phyloP scores from a whole-genome alignment of 2,888 invertebrate genomes.

The Apamea sordens region DNA sequence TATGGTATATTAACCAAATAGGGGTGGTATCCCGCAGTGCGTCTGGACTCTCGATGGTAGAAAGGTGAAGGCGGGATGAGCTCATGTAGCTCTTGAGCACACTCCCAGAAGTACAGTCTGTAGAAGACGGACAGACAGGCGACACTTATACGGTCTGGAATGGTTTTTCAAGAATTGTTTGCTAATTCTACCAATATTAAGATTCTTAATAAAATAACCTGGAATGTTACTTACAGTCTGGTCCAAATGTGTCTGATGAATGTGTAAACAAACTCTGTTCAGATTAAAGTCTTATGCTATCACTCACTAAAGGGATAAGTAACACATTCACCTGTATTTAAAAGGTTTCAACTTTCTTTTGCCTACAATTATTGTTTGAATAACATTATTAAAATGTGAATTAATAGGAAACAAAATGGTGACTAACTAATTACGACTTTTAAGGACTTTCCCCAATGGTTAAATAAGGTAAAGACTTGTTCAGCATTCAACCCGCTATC shows the following conservation, averaged over 20 bases:
- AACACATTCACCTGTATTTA: neutral
- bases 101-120: too few relatives aligned
- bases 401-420: neutral
- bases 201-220: neutral
- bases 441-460: neutral
- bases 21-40: too few relatives aligned
- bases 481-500: neutral
- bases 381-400: neutral
- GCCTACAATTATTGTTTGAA: neutral
- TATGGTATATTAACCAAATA: too few relatives aligned
- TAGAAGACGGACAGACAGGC: too few relatives aligned
- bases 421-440: neutral
- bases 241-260: neutral
- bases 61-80: too few relatives aligned
- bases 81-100: too few relatives aligned
- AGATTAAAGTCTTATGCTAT: neutral
- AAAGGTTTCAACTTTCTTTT: neutral
- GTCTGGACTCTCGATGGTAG: too few relatives aligned
- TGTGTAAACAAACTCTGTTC: neutral
- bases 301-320: neutral
- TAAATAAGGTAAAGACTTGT: neutral
- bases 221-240: neutral
- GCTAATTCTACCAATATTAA: neutral
- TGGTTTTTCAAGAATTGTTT: neutral
- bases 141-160: neutral